These are phyloP conservation scores for Acholoe squamosa DNA, from an alignment of 2,888 invertebrate genomes.

Conservation along the genomic window DNA sequence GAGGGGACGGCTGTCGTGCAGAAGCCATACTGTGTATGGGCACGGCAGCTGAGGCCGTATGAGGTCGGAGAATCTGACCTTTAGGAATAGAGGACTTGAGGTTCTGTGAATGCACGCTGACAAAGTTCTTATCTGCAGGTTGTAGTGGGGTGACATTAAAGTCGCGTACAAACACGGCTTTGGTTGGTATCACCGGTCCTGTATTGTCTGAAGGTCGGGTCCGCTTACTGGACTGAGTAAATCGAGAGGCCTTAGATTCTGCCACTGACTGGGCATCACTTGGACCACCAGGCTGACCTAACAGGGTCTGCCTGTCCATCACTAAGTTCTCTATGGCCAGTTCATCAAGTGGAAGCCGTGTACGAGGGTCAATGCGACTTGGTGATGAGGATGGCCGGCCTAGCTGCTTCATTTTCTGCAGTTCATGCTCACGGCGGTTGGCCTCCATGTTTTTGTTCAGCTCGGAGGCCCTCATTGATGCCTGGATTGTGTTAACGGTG, in stretches of 20 bases:
- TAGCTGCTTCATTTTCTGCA: slow-evolving; percentile 3
- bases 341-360: slow-evolving; percentile 77
- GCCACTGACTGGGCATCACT: slow-evolving; percentile 61
- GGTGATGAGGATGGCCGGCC: slow-evolving; percentile 80
- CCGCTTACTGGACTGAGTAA: slow-evolving; percentile 37
- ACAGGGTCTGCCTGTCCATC: not conserved
- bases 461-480: slow-evolving; percentile 73
- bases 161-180: not conserved
- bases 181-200: slow-evolving; percentile 11
- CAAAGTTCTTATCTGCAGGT: slow-evolving; percentile 5
- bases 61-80: slow-evolving; percentile 77
- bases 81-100: slow-evolving; percentile 77
- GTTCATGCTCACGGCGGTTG: slow-evolving; percentile 69
- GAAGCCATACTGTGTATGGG: not conserved
- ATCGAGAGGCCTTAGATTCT: slow-evolving; percentile 54
- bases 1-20: not conserved
- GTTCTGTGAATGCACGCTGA: slow-evolving; percentile 74
- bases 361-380: slow-evolving; percentile 79
- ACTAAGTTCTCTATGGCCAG: slow-evolving; percentile 66
- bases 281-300: not conserved
- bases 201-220: not conserved
- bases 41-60: slow-evolving; percentile 66
- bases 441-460: slow-evolving; percentile 75
- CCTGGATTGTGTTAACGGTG: slow-evolving; percentile 80
- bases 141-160: slow-evolving; percentile 14